phyloP scores from a whole-genome alignment of 2,888 invertebrate genomes.

The Stenichneumon culpator region DNA sequence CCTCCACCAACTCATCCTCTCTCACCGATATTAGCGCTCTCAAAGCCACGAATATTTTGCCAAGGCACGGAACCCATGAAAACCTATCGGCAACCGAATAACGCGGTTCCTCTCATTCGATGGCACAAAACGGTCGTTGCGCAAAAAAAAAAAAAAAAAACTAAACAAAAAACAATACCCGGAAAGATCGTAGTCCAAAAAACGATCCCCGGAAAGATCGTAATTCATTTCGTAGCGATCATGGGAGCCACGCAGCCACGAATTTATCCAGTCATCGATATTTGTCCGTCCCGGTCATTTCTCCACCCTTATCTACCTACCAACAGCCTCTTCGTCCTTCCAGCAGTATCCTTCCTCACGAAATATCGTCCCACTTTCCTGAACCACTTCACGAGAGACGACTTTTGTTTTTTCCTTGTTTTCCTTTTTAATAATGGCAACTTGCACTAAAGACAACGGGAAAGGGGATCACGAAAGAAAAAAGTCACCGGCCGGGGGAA shows the following conservation, averaged over 20 bases:
- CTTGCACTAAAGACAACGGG: constrained; percentile 48
- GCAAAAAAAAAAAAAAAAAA: neutral
- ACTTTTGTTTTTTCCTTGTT: neutral
- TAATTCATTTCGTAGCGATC: neutral
- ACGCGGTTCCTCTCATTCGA: neutral
- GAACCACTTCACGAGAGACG: constrained; percentile 20
- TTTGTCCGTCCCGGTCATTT: neutral
- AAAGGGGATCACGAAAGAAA: constrained; percentile 20
- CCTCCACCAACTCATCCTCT: constrained; percentile 19
- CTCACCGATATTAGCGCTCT: constrained; percentile 13
- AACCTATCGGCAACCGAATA: neutral
- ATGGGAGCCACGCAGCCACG: neutral
- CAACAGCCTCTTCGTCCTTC: neutral
- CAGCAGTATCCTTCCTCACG: neutral
- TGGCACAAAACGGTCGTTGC: neutral
- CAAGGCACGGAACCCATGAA: constrained; percentile 4
- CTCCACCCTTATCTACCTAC: too few species aligned
- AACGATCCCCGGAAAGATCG: too few species aligned
- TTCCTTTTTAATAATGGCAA: constrained; percentile 42
- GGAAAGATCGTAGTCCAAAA: too few species aligned
- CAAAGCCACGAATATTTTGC: constrained; percentile 19
- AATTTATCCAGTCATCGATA: neutral
- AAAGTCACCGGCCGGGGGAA: constrained; percentile 19
- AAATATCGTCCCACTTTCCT: constrained; percentile 31
- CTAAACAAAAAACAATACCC: neutral